Percentiles rank a stretch among this genome's conserved stretches.
phyloP scores from a whole-genome alignment of 2,888 invertebrate genomes.

The Strigamia maritima region DNA sequence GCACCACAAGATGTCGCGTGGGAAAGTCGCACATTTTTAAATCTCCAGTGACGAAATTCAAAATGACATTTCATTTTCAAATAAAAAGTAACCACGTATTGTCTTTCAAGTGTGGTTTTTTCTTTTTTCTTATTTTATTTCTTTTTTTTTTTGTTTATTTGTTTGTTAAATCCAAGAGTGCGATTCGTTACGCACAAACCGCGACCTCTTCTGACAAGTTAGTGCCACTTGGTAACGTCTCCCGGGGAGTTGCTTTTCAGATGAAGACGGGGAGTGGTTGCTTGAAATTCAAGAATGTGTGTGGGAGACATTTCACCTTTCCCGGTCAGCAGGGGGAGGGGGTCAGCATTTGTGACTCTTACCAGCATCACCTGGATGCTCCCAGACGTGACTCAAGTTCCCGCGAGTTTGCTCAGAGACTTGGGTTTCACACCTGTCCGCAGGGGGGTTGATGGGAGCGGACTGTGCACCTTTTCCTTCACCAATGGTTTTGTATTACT shows the following conservation, averaged over 20 bases:
- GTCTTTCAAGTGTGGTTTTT: too few relatives aligned
- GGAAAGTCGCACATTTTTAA: background rate
- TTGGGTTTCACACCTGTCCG: conserved; percentile 34
- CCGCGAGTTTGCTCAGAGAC: conserved; percentile 13
- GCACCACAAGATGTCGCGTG: conserved; percentile 28
- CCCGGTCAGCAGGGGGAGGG: conserved; percentile 30
- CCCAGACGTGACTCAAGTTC: conserved; percentile 32
- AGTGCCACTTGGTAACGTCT: background rate
- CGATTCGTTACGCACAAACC: background rate
- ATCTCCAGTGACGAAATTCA: background rate
- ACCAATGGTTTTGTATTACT: background rate
- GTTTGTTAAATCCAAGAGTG: background rate
- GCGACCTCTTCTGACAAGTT: background rate
- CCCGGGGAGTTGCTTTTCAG: conserved; percentile 25
- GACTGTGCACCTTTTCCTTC: background rate
- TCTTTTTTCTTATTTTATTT: background rate
- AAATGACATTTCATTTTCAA: background rate
- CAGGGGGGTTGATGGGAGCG: conserved; percentile 27
- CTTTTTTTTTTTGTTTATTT: background rate
- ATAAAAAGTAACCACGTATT: background rate
- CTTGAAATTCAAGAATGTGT: conserved; percentile 34
- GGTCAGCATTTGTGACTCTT: conserved; percentile 22
- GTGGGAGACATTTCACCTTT: conserved; percentile 17
- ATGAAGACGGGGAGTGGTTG: conserved; percentile 7
- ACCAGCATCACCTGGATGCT: conserved; percentile 19